A percentile compares a stretch with the other conserved stretches of the same genome.
Evolutionary conservation across 1,140 invertebrate species (phyloP).

Genomic region (Babylonia areolata): DNA sequence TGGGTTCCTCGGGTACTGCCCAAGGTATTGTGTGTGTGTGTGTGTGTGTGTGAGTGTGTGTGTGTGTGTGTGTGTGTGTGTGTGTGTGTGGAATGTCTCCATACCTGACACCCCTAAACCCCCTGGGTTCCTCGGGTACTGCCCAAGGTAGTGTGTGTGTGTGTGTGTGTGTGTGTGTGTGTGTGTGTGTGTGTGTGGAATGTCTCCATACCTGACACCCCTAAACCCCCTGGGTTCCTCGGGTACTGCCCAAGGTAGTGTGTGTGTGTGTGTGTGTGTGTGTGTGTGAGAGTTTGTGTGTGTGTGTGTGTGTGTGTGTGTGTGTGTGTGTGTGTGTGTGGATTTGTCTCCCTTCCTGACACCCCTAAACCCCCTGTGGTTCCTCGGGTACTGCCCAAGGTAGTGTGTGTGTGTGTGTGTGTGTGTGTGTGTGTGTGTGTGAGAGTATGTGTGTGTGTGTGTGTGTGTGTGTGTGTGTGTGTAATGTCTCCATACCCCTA

Average conservation of each 20-base stretch:
- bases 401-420: not conserved
- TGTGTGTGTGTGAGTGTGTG: no score
- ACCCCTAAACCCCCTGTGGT: constrained; percentile 64
- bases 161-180: not conserved
- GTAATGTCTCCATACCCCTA: not conserved
- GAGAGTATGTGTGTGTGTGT: no score
- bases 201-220: constrained; percentile 57
- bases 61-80: not conserved
- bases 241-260: not conserved
- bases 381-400: constrained; percentile 17
- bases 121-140: no score
- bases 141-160: no score
- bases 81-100: not conserved
- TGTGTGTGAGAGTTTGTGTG: no score
- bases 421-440: no score
- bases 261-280: no score
- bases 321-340: not conserved
- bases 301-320: not conserved
- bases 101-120: no score
- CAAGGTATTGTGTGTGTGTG: no score
- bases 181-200: no score
- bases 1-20: no score
- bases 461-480: not conserved
- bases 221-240: constrained; percentile 62
- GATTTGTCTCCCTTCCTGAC: constrained; percentile 54